Evolutionary conservation across 2,888 invertebrate genomes (phyloP).

Genomic region (Myathropa florea): DNA sequence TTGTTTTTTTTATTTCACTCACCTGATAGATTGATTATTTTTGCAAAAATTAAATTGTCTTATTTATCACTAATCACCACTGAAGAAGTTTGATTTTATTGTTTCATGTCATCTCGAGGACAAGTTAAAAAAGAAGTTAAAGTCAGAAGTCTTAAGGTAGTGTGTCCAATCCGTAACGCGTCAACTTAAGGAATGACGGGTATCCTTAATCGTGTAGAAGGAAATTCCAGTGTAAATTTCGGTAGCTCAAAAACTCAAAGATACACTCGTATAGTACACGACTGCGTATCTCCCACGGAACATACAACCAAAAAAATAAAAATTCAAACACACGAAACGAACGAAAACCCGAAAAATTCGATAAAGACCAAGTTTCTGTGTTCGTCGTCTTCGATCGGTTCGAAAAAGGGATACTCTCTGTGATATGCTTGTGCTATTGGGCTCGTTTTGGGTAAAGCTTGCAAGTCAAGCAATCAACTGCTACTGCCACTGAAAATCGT

Average conservation of each 20-base stretch:
- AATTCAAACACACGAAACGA: constrained; percentile 6
- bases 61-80: constrained; percentile 30
- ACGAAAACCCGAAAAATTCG: constrained; percentile 55
- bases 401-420: constrained; percentile 39
- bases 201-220: constrained; percentile 57
- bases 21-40: constrained; percentile 46
- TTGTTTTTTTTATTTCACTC: constrained; percentile 41
- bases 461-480: constrained; percentile 69
- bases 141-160: constrained; percentile 26
- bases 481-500: constrained; percentile 60
- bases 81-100: not conserved
- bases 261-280: constrained; percentile 43
- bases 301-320: not conserved
- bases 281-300: constrained; percentile 66
- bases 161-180: constrained; percentile 68
- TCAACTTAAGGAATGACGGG: constrained; percentile 69
- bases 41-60: not conserved
- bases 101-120: constrained; percentile 8
- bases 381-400: constrained; percentile 24
- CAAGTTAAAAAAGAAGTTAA: not conserved
- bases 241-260: constrained; percentile 32
- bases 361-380: constrained; percentile 55
- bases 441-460: constrained; percentile 39
- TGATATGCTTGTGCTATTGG: not conserved
- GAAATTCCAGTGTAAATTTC: constrained; percentile 55